Base-by-base conservation (phyloP, 2,797 vertebrate species). In the Pristis pectinata region DNA sequence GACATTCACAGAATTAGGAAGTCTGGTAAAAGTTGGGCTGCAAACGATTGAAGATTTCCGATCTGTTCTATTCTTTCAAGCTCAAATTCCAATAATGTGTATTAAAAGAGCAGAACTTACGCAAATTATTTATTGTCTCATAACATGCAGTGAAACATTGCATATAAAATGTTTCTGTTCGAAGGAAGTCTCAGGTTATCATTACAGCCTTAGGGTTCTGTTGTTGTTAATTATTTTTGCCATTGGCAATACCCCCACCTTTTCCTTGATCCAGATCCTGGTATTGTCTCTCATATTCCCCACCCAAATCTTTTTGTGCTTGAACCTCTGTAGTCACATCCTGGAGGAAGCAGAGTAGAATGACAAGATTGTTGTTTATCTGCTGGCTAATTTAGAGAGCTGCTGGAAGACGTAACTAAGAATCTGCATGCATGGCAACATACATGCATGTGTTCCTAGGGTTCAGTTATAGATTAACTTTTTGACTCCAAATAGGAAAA, bases 191-290 rank as follows among this genome's bases (percentile, higher is more conserved):
- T 22, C 17, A 91, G 87, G 61, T 41, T 91, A 91, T 91, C 87
- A 91, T 64, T 49, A 41, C n/a, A 67, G 61, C 37, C 19, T 91
- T 41, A 41, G n/a, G 61, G n/a, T 67, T 91, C n/a, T 91, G 10
- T 22, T 91, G 61, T 24, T 91, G 59, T 24, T n/a, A 91, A 22
- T 91, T 64, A 91, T 3, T 67, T 91, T 59, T 56, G n/a, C 61
- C 61, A 56, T 80, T 22, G 80, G 34, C 13, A 44, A 56, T 94
- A 49, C 11, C 22, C 41, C 61, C 41, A 79, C 41, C 24, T 77
- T 72, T 94, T 94, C 70, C 59, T 77, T 83, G 74, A 94, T 94
- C 70, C 49, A 76, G 61, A 94, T 83, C 94, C 61, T 77, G 53
- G 74, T 83, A 94, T 94, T 94, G 72, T 94, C 72, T 37, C 59